Percentiles rank a stretch among this genome's conserved stretches.
phyloP scores from a whole-genome alignment of 1,140 invertebrate genomes.

The Platorchestia sp. region DNA sequence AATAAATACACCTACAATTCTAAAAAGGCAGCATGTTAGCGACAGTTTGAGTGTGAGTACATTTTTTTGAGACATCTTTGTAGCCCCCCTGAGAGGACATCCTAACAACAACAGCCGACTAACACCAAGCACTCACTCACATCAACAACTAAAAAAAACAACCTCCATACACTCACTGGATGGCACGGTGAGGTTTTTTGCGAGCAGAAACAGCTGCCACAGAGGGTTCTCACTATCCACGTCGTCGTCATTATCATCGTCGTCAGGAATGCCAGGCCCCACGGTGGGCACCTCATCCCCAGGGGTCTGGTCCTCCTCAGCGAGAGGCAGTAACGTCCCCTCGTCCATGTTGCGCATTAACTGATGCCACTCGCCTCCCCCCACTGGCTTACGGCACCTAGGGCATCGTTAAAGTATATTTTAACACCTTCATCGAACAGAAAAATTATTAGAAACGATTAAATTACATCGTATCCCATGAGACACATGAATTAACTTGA shows the following conservation, averaged over 20 bases:
- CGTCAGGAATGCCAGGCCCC: constrained; percentile 75
- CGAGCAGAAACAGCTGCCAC: constrained; percentile 85
- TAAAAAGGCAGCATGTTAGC: too few species aligned
- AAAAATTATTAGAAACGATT: too few species aligned
- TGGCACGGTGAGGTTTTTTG: constrained; percentile 80
- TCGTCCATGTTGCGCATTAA: constrained; percentile 77
- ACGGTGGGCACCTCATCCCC: constrained; percentile 78
- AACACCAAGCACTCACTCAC: neutral
- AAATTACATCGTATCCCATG: too few species aligned
- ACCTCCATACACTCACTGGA: constrained; percentile 73
- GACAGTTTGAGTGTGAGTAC: too few species aligned
- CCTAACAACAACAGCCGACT: too few species aligned
- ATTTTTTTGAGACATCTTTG: too few species aligned
- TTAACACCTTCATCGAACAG: too few species aligned
- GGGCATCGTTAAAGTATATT: too few species aligned
- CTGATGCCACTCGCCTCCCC: constrained; percentile 74
- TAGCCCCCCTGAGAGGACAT: too few species aligned
- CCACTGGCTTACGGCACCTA: constrained; percentile 26
- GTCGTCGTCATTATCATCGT: constrained; percentile 69
- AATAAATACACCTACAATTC: too few species aligned
- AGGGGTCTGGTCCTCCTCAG: constrained; percentile 76
- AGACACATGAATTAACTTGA: too few species aligned
- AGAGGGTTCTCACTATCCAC: constrained; percentile 78
- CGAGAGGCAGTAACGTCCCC: constrained; percentile 70
- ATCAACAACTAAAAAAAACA: neutral